A percentile compares a stretch with the other conserved stretches of the same genome.
phyloP scores from a whole-genome alignment of 2,888 invertebrate species.

The Drosophila eohydei region DNA sequence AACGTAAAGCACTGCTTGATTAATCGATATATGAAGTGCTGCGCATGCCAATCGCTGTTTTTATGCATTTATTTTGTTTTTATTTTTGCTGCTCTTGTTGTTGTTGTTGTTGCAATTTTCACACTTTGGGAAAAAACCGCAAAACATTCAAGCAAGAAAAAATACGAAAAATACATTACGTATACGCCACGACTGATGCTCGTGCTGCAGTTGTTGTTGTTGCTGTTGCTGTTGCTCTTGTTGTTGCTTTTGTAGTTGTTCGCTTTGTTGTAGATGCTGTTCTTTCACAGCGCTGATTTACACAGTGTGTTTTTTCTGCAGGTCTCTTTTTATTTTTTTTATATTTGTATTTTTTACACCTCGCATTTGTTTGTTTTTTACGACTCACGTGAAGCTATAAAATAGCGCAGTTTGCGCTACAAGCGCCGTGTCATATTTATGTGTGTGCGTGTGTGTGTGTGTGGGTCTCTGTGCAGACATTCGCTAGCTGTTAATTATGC shows the following conservation, averaged over 20 bases:
- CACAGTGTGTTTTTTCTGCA: slow-evolving; percentile 48
- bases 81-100: neutral
- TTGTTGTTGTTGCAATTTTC: slow-evolving; percentile 37
- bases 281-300: slow-evolving; percentile 68
- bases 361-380: slow-evolving; percentile 59
- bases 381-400: slow-evolving; percentile 67
- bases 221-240: slow-evolving; percentile 11
- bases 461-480: slow-evolving; percentile 5
- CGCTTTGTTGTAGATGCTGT: slow-evolving; percentile 38
- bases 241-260: slow-evolving; percentile 22
- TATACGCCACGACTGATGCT: slow-evolving; percentile 54
- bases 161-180: slow-evolving; percentile 51
- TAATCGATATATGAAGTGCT: slow-evolving; percentile 40
- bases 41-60: slow-evolving; percentile 25
- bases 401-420: slow-evolving; percentile 34
- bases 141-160: slow-evolving; percentile 45
- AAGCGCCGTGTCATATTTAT: neutral
- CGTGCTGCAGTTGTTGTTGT: slow-evolving; percentile 24
- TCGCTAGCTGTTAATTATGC: slow-evolving; percentile 72
- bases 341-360: slow-evolving; percentile 48
- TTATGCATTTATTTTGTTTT: slow-evolving; percentile 3
- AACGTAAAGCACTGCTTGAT: slow-evolving; percentile 36
- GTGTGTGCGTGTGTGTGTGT: slow-evolving; percentile 6
- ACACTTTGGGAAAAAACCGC: slow-evolving; percentile 50
- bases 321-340: slow-evolving; percentile 39